Evolutionary conservation across 1,140 invertebrate species (phyloP), one percentile per base, ranked within the genome.

Genomic region (Tyrophagus putrescentiae): DNA sequence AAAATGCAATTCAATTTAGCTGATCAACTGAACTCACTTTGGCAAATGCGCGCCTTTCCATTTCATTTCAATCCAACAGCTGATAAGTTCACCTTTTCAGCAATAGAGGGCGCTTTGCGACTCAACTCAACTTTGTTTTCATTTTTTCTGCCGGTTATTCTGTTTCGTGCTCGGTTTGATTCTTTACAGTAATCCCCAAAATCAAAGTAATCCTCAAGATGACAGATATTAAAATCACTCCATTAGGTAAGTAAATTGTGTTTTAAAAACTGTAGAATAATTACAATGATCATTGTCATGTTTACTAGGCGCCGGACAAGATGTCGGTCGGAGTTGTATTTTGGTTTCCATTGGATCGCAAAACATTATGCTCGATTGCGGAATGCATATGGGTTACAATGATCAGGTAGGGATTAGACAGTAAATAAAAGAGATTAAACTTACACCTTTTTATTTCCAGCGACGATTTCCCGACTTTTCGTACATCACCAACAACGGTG

Each of bases 351-450:
- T 99, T 77, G 93, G 91, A 45, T 91, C 91, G 13, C 97, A 98
- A 75, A 97, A 98, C 75, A 87, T 99, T 48, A 99, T 99, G 96
- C 72, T 99, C 27, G 96, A 99, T 72, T 99, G 95, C 76, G 96
- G 96, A 36, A 99, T 99, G 95, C 96, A 99, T 70, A 99, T 99
- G 96, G 96, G 95, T 5, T 98, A 85, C 68, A 93, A 95, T 67
- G 95, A 99, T 75, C 93, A 98, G 65, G 78, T 79, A 67, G 69
- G 65, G 63, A 25, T 45, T 45, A 13, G 1, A 54, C 52, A 4
- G 25, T 34, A 54, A 25, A 18, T n/a, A 41, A 3, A 1, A 28
- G 6, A 36, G 11, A 13, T 53, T 31, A 21, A n/a, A 57, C 31
- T 50, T 1, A 11, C 31, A 48, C 42, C 52, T 60, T 36, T 63